Evolutionary conservation across 37 sponge, comb jelly and placozoan species (phyloP).

Genomic region (Corticium candelabrum): DNA sequence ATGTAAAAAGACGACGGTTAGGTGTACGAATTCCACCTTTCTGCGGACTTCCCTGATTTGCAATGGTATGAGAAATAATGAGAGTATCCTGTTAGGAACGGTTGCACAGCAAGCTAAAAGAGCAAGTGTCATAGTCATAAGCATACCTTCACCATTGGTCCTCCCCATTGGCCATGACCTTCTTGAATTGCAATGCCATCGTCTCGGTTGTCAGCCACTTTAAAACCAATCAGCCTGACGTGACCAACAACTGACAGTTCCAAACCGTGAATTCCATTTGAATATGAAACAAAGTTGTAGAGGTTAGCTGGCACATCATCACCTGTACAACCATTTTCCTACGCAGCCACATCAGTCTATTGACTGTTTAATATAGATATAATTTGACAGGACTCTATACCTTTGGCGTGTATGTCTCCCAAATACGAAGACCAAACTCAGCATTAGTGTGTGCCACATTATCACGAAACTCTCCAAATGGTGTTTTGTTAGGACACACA

Average conservation of each 20-base stretch:
- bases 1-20: conserved; percentile 41
- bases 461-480: conserved; percentile 61
- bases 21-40: conserved; percentile 70
- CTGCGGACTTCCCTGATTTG: conserved; percentile 35
- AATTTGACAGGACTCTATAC: too few species aligned
- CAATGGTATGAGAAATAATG: conserved; percentile 47
- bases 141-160: conserved; percentile 37
- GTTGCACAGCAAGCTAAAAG: not conserved
- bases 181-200: conserved; percentile 77
- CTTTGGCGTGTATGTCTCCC: conserved; percentile 64
- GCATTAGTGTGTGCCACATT: conserved; percentile 73
- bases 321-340: not conserved
- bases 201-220: conserved; percentile 68
- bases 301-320: conserved; percentile 25
- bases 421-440: conserved; percentile 82
- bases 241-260: conserved; percentile 74
- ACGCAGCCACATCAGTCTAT: not conserved
- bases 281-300: conserved; percentile 56
- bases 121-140: not conserved
- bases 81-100: conserved; percentile 32
- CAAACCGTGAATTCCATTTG: conserved; percentile 82
- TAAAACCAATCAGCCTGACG: conserved; percentile 55
- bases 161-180: conserved; percentile 59
- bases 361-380: not conserved
- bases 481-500: conserved; percentile 70